Conservation (phyloP, 2,888 invertebrate genomes). For the Erpobdella octoculata region DNA sequence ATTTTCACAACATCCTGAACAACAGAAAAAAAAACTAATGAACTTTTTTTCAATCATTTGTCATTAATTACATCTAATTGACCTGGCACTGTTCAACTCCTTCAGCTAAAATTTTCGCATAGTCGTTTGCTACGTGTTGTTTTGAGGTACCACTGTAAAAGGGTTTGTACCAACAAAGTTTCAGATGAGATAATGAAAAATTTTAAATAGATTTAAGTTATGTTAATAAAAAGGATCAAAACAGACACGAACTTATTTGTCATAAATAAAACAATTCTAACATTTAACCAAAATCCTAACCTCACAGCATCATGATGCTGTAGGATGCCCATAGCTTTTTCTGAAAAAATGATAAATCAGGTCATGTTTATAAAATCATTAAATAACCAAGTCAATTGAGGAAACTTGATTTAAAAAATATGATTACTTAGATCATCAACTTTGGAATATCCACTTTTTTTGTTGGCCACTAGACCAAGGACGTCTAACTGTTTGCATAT, state of each 20-base stretch:
- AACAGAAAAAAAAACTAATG: slow-evolving; percentile 32
- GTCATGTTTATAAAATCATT: neutral
- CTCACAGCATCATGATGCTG: slow-evolving; percentile 90
- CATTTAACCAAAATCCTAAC: slow-evolving; percentile 38
- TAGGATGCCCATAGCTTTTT: slow-evolving; percentile 51
- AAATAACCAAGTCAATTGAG: no score
- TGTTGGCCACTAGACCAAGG: slow-evolving; percentile 43
- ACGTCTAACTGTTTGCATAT: slow-evolving; percentile 49
- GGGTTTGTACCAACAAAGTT: neutral
- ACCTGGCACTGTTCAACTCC: slow-evolving; percentile 60
- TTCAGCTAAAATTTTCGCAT: slow-evolving; percentile 65
- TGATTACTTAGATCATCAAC: slow-evolving; percentile 42
- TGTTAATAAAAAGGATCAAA: no score
- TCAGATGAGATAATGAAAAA: no score
- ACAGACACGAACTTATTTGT: no score
- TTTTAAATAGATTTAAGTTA: no score
- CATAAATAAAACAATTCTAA: no score
- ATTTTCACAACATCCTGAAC: slow-evolving; percentile 41
- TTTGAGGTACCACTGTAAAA: slow-evolving; percentile 63
- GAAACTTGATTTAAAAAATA: no score
- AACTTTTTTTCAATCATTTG: neutral
- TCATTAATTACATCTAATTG: slow-evolving; percentile 4
- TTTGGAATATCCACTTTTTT: slow-evolving; percentile 48
- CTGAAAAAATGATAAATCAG: slow-evolving; percentile 27
- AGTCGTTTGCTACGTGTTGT: slow-evolving; percentile 70